A percentile compares a stretch with the other conserved stretches of the same genome.
phyloP scores from a whole-genome alignment of 2,113 vertebrate genomes.

The Pygoscelis antarcticus region DNA sequence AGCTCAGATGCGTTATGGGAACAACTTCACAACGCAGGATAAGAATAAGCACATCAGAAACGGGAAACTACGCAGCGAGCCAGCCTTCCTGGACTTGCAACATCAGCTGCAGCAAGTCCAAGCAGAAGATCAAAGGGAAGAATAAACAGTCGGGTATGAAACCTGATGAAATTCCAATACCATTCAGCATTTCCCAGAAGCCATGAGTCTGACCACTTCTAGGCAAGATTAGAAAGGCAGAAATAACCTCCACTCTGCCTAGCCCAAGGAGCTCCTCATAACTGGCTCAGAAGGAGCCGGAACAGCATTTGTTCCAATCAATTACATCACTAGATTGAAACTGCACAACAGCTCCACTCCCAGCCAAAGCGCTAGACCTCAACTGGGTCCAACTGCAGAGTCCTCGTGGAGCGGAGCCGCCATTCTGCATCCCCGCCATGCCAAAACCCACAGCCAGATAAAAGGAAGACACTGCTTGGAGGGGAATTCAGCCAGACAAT shows the following conservation, averaged over 20 bases:
- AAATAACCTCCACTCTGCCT: not conserved
- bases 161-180: not conserved
- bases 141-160: not conserved
- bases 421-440: not conserved
- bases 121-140: conserved; percentile 19
- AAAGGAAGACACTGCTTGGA: not conserved
- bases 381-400: conserved; percentile 5
- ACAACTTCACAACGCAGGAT: not conserved
- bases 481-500: not conserved
- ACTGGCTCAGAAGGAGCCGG: not conserved
- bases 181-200: conserved; percentile 47
- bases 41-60: not conserved
- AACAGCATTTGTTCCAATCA: conserved; percentile 20
- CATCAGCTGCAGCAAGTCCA: not conserved
- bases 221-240: conserved; percentile 25
- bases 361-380: not conserved
- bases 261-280: conserved; percentile 19
- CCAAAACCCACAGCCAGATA: not conserved
- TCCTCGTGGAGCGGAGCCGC: not conserved
- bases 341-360: not conserved
- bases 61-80: not conserved
- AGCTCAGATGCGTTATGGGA: fast-evolving
- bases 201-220: conserved; percentile 1
- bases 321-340: conserved; percentile 18
- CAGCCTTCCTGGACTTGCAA: not conserved